These are phyloP conservation scores for Ianthella basta DNA, from an alignment of 37 sponge, comb jelly and placozoan species.

Conservation along the genomic window DNA sequence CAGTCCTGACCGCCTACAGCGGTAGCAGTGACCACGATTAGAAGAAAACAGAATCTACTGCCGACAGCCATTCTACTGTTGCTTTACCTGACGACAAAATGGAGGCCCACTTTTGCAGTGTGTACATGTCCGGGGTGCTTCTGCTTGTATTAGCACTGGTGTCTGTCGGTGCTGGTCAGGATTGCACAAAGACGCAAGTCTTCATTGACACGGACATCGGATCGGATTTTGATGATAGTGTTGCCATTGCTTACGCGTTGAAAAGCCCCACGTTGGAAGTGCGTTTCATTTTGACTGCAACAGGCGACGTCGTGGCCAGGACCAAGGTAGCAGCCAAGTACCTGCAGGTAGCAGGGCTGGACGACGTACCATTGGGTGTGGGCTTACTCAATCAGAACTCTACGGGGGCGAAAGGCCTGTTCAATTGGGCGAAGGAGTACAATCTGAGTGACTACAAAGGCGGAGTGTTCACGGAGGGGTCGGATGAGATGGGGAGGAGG, in stretches of 20 bases:
- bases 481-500: constrained; percentile 61
- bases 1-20: not conserved
- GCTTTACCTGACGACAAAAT: no score
- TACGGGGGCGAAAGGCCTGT: not conserved
- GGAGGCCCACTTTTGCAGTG: no score
- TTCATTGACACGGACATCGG: constrained; percentile 89
- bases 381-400: constrained; percentile 35
- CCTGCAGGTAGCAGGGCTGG: constrained; percentile 48
- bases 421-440: constrained; percentile 51
- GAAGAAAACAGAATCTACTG: no score
- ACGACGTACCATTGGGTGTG: constrained; percentile 77
- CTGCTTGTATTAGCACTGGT: not conserved
- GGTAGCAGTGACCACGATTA: no score
- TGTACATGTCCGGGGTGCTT: not conserved
- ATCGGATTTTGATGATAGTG: constrained; percentile 62
- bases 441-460: constrained; percentile 60
- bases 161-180: not conserved
- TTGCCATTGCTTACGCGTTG: constrained; percentile 67
- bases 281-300: constrained; percentile 65
- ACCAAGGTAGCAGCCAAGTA: constrained; percentile 66
- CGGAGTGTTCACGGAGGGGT: constrained; percentile 60
- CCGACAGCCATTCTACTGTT: no score
- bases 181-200: constrained; percentile 49
- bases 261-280: constrained; percentile 57
- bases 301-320: constrained; percentile 69